Evolutionary conservation across 2,113 vertebrate species (phyloP).

Genomic region (Mirza zaza): DNA sequence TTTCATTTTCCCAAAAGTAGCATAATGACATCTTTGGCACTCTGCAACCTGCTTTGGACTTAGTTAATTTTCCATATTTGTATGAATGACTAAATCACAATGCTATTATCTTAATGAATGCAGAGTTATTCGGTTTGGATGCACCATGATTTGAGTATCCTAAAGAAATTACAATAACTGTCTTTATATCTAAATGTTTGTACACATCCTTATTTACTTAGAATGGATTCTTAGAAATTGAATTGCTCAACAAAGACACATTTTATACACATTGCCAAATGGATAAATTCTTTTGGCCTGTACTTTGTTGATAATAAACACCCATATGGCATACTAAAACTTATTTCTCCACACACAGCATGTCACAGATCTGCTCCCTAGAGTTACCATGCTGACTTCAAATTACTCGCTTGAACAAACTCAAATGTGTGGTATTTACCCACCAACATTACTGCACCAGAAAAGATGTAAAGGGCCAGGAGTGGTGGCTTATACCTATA

Average conservation of each 20-base stretch:
- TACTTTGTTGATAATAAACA: background rate
- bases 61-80: background rate
- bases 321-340: background rate
- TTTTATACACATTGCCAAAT: background rate
- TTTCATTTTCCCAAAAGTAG: background rate
- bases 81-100: background rate
- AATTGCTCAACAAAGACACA: background rate
- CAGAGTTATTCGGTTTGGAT: background rate
- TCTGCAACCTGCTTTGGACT: background rate
- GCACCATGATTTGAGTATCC: background rate
- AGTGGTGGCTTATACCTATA: no score
- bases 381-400: background rate
- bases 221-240: background rate
- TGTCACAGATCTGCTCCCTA: background rate
- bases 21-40: background rate
- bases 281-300: background rate
- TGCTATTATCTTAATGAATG: background rate
- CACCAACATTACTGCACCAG: background rate
- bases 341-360: background rate
- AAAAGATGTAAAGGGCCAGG: background rate
- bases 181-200: background rate
- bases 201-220: background rate
- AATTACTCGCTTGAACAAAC: background rate
- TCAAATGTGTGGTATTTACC: background rate
- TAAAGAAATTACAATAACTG: background rate